A percentile compares a stretch with the other conserved stretches of the same genome.
These are phyloP conservation scores for Anodontia alba DNA, from an alignment of 2,888 invertebrate genomes.

Conservation along the genomic window DNA sequence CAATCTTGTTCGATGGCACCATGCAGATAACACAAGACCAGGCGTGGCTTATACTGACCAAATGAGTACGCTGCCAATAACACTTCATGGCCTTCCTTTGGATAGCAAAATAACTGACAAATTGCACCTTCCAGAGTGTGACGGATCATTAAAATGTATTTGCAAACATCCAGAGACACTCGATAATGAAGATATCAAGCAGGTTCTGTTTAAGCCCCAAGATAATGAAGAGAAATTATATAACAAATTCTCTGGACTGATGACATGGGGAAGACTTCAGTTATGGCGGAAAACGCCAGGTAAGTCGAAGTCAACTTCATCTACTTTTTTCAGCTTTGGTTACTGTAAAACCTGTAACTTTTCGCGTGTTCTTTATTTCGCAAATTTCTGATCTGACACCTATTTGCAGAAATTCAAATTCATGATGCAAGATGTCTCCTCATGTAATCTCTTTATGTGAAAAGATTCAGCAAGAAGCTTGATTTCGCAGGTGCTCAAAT, in stretches of 20 bases:
- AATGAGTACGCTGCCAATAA: constrained; percentile 48
- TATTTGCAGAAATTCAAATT: too few species aligned
- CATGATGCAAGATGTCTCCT: too few species aligned
- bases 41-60: constrained; percentile 36
- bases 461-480: too few species aligned
- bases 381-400: too few species aligned
- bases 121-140: background rate
- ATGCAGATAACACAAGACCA: constrained; percentile 30
- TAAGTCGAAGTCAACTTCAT: background rate
- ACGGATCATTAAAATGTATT: background rate
- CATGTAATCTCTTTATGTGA: too few species aligned
- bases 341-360: too few species aligned
- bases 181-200: background rate
- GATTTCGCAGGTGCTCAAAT: too few species aligned
- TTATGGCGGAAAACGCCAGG: background rate
- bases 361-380: too few species aligned
- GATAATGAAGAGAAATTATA: background rate
- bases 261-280: background rate
- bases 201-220: background rate
- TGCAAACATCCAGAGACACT: background rate
- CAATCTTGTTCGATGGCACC: constrained; percentile 31
- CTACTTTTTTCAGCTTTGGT: background rate
- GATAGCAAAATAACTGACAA: background rate
- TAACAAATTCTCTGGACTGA: background rate
- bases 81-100: constrained; percentile 40